Evolutionary conservation across 2,888 invertebrate species (phyloP).

Genomic region (Drosophila monieri): DNA sequence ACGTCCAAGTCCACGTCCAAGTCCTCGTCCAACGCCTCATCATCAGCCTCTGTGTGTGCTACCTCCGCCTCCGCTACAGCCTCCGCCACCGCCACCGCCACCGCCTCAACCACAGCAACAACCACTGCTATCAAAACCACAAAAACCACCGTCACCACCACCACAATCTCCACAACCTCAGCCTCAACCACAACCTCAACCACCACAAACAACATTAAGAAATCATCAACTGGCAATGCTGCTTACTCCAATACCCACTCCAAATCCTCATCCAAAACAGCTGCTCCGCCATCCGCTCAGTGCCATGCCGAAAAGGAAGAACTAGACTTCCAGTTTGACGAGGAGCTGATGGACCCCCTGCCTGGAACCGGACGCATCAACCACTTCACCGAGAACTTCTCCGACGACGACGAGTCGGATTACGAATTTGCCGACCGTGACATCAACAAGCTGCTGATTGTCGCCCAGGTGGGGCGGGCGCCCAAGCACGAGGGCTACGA

Average conservation of each 20-base stretch:
- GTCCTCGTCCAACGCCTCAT: conserved; percentile 48
- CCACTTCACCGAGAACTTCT: conserved; percentile 90
- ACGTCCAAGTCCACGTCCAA: conserved; percentile 53
- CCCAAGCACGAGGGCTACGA: conserved; percentile 95
- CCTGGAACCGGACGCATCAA: conserved; percentile 89
- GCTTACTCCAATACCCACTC: conserved; percentile 72
- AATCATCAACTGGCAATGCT: conserved; percentile 65
- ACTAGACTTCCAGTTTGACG: conserved; percentile 98
- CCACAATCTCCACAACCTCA: conserved; percentile 12
- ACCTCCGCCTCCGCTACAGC: conserved; percentile 51
- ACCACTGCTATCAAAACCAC: conserved; percentile 51
- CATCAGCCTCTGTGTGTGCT: conserved; percentile 49
- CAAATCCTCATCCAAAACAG: conserved; percentile 80
- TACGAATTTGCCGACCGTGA: conserved; percentile 96
- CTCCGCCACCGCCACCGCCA: conserved; percentile 32
- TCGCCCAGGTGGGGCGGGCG: conserved; percentile 90
- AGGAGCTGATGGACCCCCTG: conserved; percentile 93
- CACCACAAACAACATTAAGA: conserved; percentile 53
- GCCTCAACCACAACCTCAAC: conserved; percentile 11
- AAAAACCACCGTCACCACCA: conserved; percentile 39
- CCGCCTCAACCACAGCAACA: too few relatives aligned
- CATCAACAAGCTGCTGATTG: conserved; percentile 96
- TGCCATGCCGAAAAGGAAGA: conserved; percentile 89
- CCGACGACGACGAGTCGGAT: conserved; percentile 92
- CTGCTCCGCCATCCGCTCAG: conserved; percentile 74